Evolutionary conservation across 2,888 invertebrate species (phyloP).

Genomic region (Germaria angustata): DNA sequence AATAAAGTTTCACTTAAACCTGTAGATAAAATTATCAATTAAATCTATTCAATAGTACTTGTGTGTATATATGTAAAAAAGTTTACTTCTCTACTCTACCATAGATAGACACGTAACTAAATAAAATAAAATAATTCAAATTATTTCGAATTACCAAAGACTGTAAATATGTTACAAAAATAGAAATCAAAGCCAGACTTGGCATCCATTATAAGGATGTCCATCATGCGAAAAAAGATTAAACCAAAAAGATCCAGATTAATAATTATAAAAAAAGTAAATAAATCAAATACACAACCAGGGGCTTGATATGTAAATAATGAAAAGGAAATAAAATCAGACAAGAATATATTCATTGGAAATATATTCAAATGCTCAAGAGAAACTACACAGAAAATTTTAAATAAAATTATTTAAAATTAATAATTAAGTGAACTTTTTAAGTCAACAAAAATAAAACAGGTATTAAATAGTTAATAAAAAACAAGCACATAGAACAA

Average conservation of each 20-base stretch:
- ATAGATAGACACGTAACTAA: slow-evolving; percentile 60
- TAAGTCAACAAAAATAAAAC: slow-evolving; percentile 65
- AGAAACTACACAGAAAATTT: slow-evolving; percentile 14
- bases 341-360: neutral
- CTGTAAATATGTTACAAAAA: slow-evolving; percentile 63
- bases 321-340: neutral
- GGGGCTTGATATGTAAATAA: slow-evolving; percentile 34
- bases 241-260: neutral
- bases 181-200: slow-evolving; percentile 9
- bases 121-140: slow-evolving; percentile 32
- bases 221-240: slow-evolving; percentile 8
- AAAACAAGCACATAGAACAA: slow-evolving; percentile 57
- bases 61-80: slow-evolving; percentile 52
- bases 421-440: slow-evolving; percentile 60
- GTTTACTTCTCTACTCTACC: slow-evolving; percentile 25
- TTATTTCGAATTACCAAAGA: slow-evolving; percentile 51
- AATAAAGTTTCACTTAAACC: neutral
- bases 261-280: neutral
- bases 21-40: neutral
- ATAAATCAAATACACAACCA: neutral
- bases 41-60: neutral
- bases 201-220: slow-evolving; percentile 59
- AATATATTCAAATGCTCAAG: neutral
- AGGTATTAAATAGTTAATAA: slow-evolving; percentile 61
- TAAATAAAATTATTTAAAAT: slow-evolving; percentile 9